Evolutionary conservation across 2,888 invertebrate genomes (phyloP).

Genomic region (Halictus quadricinctus): DNA sequence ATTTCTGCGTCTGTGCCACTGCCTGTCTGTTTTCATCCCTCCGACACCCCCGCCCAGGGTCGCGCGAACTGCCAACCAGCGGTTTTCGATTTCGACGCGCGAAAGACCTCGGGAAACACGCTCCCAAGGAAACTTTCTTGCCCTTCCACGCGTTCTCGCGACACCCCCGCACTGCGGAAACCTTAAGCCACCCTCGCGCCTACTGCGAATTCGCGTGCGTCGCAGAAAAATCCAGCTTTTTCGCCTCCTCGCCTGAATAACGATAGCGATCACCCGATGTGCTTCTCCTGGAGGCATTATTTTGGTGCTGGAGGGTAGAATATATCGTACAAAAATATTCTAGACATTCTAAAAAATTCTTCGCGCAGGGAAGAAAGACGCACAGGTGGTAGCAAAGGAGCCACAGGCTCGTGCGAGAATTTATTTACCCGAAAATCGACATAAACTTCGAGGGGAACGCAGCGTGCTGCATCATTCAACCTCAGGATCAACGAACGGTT

Average conservation of each 20-base stretch:
- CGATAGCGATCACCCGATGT: no score
- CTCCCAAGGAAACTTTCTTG: not conserved
- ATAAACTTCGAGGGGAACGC: not conserved
- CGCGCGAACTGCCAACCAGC: slow-evolving; percentile 34
- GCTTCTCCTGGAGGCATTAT: no score
- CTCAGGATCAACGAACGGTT: not conserved
- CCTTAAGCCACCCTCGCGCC: not conserved
- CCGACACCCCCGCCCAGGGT: not conserved
- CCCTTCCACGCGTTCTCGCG: not conserved
- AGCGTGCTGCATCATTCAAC: slow-evolving; percentile 7
- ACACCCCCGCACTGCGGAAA: not conserved
- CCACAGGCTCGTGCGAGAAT: not conserved
- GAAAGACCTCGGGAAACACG: not conserved
- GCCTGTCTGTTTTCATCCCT: not conserved
- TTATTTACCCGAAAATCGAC: not conserved
- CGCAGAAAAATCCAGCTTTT: not conserved
- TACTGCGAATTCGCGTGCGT: not conserved
- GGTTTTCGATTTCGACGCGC: slow-evolving; percentile 54
- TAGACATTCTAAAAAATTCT: not conserved
- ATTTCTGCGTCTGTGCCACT: slow-evolving; percentile 5
- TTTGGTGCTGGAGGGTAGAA: no score
- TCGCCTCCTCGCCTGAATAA: fast-evolving
- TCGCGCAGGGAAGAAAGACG: not conserved
- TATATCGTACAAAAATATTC: not conserved
- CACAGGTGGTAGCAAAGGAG: no score